phyloP scores from a whole-genome alignment of 2,888 invertebrate genomes.

The Malthinus flaveolus region DNA sequence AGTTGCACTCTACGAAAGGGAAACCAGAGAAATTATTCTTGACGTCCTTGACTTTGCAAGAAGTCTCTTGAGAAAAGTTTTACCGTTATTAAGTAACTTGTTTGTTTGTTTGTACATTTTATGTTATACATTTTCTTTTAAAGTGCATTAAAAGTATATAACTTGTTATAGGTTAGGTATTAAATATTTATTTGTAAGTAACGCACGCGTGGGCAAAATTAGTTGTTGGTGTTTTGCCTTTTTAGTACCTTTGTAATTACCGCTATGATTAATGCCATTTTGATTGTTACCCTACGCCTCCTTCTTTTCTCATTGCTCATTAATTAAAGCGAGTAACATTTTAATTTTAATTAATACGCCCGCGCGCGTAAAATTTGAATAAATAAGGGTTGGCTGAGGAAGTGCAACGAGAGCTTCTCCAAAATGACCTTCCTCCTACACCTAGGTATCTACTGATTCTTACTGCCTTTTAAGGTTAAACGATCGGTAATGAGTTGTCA shows the following conservation, averaged over 20 bases:
- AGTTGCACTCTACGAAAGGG: slow-evolving; percentile 8
- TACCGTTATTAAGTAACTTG: slow-evolving; percentile 4
- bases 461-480: too few relatives aligned
- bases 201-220: not conserved
- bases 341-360: too few relatives aligned
- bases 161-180: not conserved
- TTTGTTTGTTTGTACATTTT: not conserved
- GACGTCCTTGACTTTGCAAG: slow-evolving; percentile 19
- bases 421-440: too few relatives aligned
- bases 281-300: not conserved
- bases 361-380: too few relatives aligned
- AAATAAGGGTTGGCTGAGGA: too few relatives aligned
- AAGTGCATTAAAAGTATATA: slow-evolving; percentile 1
- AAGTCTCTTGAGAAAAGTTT: slow-evolving; percentile 5
- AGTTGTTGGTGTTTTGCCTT: not conserved
- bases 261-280: not conserved
- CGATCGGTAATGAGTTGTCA: too few relatives aligned
- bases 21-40: slow-evolving; percentile 10
- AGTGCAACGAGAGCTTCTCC: too few relatives aligned
- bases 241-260: not conserved
- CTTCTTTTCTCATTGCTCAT: not conserved
- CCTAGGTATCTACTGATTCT: too few relatives aligned
- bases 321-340: too few relatives aligned
- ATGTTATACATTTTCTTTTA: slow-evolving; percentile 4
- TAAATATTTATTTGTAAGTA: slow-evolving; percentile 1